Base-by-base conservation (phyloP, 2,797 vertebrate genomes). In the Buphagus erythrorhynchus region DNA sequence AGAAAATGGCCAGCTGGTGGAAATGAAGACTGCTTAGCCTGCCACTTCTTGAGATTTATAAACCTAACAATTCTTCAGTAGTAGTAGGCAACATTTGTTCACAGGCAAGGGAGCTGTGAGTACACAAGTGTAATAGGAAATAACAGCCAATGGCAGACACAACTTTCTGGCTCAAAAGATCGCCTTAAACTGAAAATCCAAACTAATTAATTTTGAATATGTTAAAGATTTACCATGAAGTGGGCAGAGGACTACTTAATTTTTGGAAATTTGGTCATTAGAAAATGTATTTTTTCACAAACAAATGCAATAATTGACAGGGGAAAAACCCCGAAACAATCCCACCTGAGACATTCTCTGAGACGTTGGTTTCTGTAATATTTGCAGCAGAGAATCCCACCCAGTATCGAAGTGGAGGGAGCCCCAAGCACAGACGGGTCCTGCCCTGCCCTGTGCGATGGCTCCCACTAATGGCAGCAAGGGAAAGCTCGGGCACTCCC, bases 381-480 rank as follows among this genome's bases (percentile, higher is more conserved):
- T 33, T 54, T 36, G 31, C 29, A 63, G 84, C 15, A 45, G 72
- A 38, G 36, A 86, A 86, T 49, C 55, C 63, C 55, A 21, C 10
- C 5, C 26, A 5, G 71, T 0, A 18, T 5, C 9, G 49, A 71
- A 31, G 65, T 1, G 22, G 48, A 71, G 45, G 0, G 1, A 77
- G 63, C 28, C 49, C 49, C n/a, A 5, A 1, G 75, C 48, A 7
- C 48, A 14, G 48, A 13, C 6, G 7, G 28, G 73, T 91, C 91
- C 65, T 86, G 85, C 85, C 90, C 96, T 95, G 94, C 73, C 90
- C 94, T 93, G 68, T 76, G 94, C 81, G 88, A 57, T 90, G 94
- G 96, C 96, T 97, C 96, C 96, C 96, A 96, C 95, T 97, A 97
- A 97, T 10, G 95, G 96, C 82, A 88, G 82, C 91, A 40, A 17